phyloP scores from a whole-genome alignment of 2,888 invertebrate species.

The Noctua comes region DNA sequence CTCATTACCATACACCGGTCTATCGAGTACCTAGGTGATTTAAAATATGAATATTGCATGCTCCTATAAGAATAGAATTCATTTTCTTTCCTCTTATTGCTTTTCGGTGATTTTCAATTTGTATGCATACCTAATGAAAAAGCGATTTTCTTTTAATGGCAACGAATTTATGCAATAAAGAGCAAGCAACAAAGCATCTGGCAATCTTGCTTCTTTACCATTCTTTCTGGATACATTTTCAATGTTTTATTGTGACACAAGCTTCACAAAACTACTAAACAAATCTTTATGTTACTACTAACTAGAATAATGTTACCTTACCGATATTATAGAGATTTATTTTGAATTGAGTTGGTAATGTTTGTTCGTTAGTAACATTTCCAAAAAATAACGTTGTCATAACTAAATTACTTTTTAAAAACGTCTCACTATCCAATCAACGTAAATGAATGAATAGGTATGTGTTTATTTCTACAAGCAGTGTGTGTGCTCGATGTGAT shows the following conservation, averaged over 20 bases:
- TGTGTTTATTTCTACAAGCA: background rate
- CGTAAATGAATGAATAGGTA: background rate
- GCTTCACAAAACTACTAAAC: background rate
- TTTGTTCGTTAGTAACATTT: background rate
- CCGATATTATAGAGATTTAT: background rate
- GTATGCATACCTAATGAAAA: conserved; percentile 34
- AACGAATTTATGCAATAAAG: background rate
- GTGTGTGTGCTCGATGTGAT: background rate
- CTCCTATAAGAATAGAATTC: conserved; percentile 7
- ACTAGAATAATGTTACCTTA: background rate
- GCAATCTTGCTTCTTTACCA: background rate
- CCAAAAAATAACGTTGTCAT: too few relatives aligned
- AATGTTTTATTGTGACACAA: background rate
- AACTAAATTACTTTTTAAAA: background rate
- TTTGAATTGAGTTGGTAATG: background rate
- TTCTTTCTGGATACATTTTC: background rate
- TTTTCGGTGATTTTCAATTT: conserved; percentile 46
- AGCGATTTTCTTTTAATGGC: background rate
- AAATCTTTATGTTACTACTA: background rate
- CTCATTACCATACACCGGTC: conserved; percentile 60
- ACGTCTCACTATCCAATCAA: background rate
- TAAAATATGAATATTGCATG: conserved; percentile 51
- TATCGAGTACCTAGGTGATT: conserved; percentile 47
- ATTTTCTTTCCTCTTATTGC: conserved; percentile 28
- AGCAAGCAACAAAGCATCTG: background rate